These are phyloP conservation scores for Discoglossus pictus DNA, from an alignment of 2,797 vertebrate species.

Conservation along the genomic window DNA sequence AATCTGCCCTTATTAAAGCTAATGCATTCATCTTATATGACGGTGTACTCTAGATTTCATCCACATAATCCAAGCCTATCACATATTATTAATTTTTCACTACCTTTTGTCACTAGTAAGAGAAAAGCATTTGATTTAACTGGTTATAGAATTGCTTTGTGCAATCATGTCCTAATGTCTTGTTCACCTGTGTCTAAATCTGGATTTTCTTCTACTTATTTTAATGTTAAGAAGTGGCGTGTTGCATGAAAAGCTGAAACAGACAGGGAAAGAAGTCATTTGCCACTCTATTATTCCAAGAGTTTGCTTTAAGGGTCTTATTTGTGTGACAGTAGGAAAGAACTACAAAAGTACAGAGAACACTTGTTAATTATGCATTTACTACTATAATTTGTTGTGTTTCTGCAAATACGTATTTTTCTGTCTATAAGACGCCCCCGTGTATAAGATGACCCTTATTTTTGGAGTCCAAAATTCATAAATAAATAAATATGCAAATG, in stretches of 20 bases:
- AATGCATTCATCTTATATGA: constrained; percentile 42
- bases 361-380: no score
- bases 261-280: neutral
- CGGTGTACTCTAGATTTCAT: constrained; percentile 36
- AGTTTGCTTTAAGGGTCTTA: no score
- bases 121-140: constrained; percentile 24
- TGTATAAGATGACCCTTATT: no score
- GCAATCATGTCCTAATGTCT: constrained; percentile 19
- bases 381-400: no score
- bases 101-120: constrained; percentile 24
- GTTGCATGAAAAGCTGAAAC: neutral
- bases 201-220: constrained; percentile 11
- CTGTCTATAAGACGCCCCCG: no score
- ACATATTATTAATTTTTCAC: constrained; percentile 37
- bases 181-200: constrained; percentile 34
- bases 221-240: neutral
- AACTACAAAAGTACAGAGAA: no score
- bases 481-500: no score
- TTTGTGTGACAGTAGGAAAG: no score
- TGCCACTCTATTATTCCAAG: no score
- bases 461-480: no score
- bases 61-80: constrained; percentile 36
- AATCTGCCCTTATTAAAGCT: constrained; percentile 50
- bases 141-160: constrained; percentile 8
- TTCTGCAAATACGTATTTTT: no score